A percentile compares a stretch with the other conserved stretches of the same genome.
Conservation (phyloP, 2,888 invertebrate genomes). For the Noctuana brunneofusca region DNA sequence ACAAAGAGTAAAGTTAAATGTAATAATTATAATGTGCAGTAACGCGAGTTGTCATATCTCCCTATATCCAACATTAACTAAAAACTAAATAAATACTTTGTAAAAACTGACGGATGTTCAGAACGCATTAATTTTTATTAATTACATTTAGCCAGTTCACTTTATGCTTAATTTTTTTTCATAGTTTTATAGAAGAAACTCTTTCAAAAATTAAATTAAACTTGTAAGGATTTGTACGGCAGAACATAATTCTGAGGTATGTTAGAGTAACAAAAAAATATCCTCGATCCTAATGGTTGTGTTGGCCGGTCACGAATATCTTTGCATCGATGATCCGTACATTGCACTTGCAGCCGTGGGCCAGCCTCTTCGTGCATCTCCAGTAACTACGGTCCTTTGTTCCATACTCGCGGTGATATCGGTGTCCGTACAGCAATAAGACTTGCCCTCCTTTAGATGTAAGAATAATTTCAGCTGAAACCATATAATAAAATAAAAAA, state of each 20-base stretch:
- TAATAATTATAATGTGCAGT: too few relatives aligned
- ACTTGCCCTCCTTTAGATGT: conserved; percentile 60
- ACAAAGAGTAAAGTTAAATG: too few relatives aligned
- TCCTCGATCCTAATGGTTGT: conserved; percentile 47
- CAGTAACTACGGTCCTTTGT: conserved; percentile 58
- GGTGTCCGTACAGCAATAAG: conserved; percentile 51
- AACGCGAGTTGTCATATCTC: too few relatives aligned
- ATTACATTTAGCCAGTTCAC: too few relatives aligned
- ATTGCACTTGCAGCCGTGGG: conserved; percentile 55
- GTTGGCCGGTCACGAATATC: conserved; percentile 50
- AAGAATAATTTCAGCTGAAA: conserved; percentile 48
- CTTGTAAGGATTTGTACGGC: not conserved
- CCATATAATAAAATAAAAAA: too few relatives aligned
- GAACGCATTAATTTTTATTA: too few relatives aligned
- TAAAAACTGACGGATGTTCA: too few relatives aligned
- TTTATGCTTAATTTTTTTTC: too few relatives aligned
- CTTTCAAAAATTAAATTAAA: not conserved
- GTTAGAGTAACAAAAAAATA: not conserved
- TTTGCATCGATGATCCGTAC: conserved; percentile 52
- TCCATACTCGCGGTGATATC: conserved; percentile 59
- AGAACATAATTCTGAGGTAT: not conserved
- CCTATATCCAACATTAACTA: too few relatives aligned
- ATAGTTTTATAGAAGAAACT: too few relatives aligned
- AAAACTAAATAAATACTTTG: too few relatives aligned
- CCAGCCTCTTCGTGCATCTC: conserved; percentile 58